A percentile compares a stretch with the other conserved stretches of the same genome.
These are phyloP conservation scores for Hydroisotoma schaefferi DNA, from an alignment of 2,888 invertebrate genomes.

Conservation along the genomic window DNA sequence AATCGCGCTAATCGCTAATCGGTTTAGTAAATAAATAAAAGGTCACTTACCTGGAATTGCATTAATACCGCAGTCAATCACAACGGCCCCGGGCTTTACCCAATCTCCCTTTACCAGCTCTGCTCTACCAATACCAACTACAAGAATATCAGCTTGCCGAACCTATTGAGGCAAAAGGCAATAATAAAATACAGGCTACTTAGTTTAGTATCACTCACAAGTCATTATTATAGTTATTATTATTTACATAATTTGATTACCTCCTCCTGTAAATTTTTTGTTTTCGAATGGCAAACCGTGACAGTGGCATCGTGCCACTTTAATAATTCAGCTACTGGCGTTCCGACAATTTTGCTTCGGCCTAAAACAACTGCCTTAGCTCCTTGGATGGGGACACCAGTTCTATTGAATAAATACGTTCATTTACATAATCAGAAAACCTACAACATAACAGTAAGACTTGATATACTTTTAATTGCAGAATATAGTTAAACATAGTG, in stretches of 20 bases:
- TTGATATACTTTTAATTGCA: background rate
- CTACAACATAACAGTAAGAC: too few relatives aligned
- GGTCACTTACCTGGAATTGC: slow-evolving; percentile 68
- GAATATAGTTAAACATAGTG: background rate
- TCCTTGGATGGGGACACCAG: slow-evolving; percentile 73
- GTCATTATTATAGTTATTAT: too few relatives aligned
- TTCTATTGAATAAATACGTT: slow-evolving; percentile 53
- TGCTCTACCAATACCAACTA: slow-evolving; percentile 90
- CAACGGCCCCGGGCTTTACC: slow-evolving; percentile 97
- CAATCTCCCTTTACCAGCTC: slow-evolving; percentile 89
- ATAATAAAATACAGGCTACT: background rate
- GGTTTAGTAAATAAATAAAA: background rate
- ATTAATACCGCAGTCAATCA: slow-evolving; percentile 98
- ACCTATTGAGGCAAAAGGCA: slow-evolving; percentile 9
- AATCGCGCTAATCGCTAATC: too few relatives aligned
- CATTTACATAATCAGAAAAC: background rate
- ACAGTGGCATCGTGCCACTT: slow-evolving; percentile 97
- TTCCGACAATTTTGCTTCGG: slow-evolving; percentile 95
- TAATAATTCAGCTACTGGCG: slow-evolving; percentile 87
- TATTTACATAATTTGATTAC: slow-evolving; percentile 53
- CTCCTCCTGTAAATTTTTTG: slow-evolving; percentile 71
- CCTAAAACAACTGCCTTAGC: slow-evolving; percentile 90
- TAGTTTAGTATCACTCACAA: background rate
- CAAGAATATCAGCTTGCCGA: slow-evolving; percentile 83
- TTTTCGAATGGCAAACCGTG: slow-evolving; percentile 94